A percentile compares a stretch with the other conserved stretches of the same genome.
phyloP scores from a whole-genome alignment of 2,888 invertebrate species.

The Eristalinus sepulchralis region DNA sequence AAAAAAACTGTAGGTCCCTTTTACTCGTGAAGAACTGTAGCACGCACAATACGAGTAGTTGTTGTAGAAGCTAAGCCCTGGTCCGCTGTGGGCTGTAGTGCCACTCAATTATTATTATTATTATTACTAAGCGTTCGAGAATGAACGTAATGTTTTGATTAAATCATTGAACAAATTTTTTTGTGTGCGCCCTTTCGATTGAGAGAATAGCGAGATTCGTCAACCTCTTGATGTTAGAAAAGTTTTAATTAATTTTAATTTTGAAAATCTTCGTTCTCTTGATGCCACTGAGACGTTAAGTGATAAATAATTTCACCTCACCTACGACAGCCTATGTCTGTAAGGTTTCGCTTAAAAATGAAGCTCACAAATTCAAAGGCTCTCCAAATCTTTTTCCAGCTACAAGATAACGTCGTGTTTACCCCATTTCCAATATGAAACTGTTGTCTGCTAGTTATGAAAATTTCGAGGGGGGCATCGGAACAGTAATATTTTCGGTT shows the following conservation, averaged over 20 bases:
- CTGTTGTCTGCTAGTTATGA: conserved; percentile 8
- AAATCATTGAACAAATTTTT: conserved; percentile 2
- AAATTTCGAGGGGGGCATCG: not conserved
- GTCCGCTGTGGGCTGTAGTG: too few relatives aligned
- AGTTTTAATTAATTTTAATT: conserved; percentile 25
- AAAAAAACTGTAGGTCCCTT: too few relatives aligned
- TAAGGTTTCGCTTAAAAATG: conserved; percentile 12
- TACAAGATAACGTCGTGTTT: not conserved
- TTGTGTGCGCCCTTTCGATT: conserved; percentile 4
- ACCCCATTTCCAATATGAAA: conserved; percentile 7
- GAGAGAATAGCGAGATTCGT: conserved; percentile 16
- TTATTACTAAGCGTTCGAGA: too few relatives aligned
- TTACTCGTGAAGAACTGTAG: too few relatives aligned
- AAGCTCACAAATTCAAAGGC: conserved; percentile 2
- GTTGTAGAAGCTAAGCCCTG: too few relatives aligned
- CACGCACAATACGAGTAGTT: too few relatives aligned
- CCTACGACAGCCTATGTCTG: not conserved
- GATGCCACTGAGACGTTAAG: conserved; percentile 4
- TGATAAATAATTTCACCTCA: conserved; percentile 20
- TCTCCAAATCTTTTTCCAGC: not conserved
- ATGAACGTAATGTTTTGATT: conserved; percentile 12
- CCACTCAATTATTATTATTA: too few relatives aligned
- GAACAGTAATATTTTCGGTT: not conserved
- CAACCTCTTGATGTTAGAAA: conserved; percentile 17
- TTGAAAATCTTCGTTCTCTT: conserved; percentile 31